These are phyloP conservation scores for Tetranychus truncatus DNA, from an alignment of 2,888 invertebrate genomes.

Conservation along the genomic window DNA sequence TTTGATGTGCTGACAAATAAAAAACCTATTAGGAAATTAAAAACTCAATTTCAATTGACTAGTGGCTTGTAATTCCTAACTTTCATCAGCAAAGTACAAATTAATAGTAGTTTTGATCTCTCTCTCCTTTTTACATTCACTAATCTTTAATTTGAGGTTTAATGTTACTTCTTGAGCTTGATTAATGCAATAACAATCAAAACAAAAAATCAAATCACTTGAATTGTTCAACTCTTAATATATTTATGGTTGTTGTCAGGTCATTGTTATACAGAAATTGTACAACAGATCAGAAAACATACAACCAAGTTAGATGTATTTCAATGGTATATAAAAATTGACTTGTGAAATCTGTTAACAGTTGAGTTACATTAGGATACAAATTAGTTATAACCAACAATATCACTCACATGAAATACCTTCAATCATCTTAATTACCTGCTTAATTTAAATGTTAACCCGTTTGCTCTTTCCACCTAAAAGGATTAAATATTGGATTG, in stretches of 20 bases:
- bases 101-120: not conserved
- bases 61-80: no score
- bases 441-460: not conserved
- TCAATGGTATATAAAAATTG: no score
- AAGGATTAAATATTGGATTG: not conserved
- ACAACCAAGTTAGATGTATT: no score
- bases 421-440: not conserved
- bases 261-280: no score
- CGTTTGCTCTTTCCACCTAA: slow-evolving; percentile 1
- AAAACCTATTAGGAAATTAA: not conserved
- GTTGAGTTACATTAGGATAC: no score
- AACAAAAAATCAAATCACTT: not conserved
- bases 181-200: slow-evolving; percentile 1
- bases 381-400: no score
- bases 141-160: not conserved
- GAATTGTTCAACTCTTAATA: no score
- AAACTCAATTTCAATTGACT: no score
- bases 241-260: no score
- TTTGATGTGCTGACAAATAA: not conserved
- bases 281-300: no score
- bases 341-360: no score
- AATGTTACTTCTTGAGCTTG: not conserved
- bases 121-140: not conserved
- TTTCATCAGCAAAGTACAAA: not conserved
- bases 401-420: no score